Evolutionary conservation across 1,140 invertebrate genomes (phyloP), one percentile per base, ranked within the genome.

Genomic region (Cotesia glomerata): DNA sequence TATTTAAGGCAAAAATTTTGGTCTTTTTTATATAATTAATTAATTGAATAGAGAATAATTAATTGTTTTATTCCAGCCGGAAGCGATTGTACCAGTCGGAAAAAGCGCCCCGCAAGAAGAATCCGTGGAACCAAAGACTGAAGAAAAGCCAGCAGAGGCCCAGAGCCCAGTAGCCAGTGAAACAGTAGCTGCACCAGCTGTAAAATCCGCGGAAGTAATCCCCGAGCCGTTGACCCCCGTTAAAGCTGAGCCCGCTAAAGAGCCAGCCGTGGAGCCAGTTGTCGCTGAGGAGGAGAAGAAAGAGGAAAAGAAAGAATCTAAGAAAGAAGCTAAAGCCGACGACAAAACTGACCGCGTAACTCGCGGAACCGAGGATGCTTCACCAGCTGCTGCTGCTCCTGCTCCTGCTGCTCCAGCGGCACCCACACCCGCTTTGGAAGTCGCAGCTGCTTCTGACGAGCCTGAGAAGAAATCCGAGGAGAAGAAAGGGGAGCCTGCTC

Each of bases 261-360:
- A 77, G 81, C 13, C 76, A 79, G 77, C 79, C 26, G 11, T 74
- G 4, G 77, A 77, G 2, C 74, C 78, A 16, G 72, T 66, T 13
- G 63, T 45, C 14, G 52, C 32, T 7, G 54, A 64, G 26, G 45
- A 74, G 32, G 7, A 59, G 0, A 56, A 74, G 32, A 45, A 74
- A 1, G 39, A 32, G 35, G 35, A 18, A 4, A 32, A 45, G 49
- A 54, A 64, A 49, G 35, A 62, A 9, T 73, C 74, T 36, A 73
- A 76, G 13, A 74, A 75, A 11, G 75, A 74, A 54, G 9, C 26
- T 14, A 64, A 67, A 52, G 13, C 45, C 5, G 65, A 54, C 3
- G 65, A 67, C 5, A 67, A 67, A 11, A 51, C 65, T 36, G 65
- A 67, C 11, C 65, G 65, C 9, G 49, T 67, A 14, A 67, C 65